phyloP scores from a whole-genome alignment of 2,113 vertebrate genomes.

The Hydrolagus affinis region DNA sequence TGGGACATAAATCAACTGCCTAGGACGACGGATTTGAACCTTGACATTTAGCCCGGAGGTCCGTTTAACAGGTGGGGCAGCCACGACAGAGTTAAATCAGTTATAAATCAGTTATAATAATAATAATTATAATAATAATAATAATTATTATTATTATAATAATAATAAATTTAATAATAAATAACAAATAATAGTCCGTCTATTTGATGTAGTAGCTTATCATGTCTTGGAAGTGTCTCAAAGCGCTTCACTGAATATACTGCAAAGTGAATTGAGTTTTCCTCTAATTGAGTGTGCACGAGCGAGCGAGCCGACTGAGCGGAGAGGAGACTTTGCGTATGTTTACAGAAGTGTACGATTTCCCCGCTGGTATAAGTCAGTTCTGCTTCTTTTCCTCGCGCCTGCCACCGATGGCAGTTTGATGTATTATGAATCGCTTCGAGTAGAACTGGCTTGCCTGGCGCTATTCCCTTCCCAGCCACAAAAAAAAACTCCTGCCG shows the following conservation, averaged over 20 bases:
- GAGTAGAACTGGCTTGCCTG: conserved; percentile 27
- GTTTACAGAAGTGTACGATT: conserved; percentile 17
- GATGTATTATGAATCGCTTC: conserved; percentile 36
- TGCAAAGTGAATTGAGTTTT: too few species aligned
- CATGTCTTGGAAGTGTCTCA: too few species aligned
- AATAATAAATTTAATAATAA: too few species aligned
- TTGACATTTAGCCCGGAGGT: conserved; percentile 6
- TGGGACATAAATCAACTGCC: neutral
- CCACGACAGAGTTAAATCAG: too few species aligned
- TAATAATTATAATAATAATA: too few species aligned
- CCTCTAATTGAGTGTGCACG: neutral
- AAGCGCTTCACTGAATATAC: too few species aligned
- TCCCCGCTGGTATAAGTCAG: conserved; percentile 26
- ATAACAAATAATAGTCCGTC: too few species aligned
- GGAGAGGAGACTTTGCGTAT: conserved; percentile 5
- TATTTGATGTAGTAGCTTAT: too few species aligned
- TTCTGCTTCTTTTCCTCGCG: conserved; percentile 26
- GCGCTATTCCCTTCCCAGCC: conserved; percentile 33
- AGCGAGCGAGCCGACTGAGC: neutral
- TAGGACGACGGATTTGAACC: neutral
- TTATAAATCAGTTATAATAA: too few species aligned
- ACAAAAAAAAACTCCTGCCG: conserved; percentile 16
- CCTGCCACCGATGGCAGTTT: conserved; percentile 29
- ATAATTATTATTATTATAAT: too few species aligned
- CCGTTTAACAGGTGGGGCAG: too few species aligned